phyloP scores from a whole-genome alignment of 2,888 invertebrate genomes.

The Steinernema scapterisci region DNA sequence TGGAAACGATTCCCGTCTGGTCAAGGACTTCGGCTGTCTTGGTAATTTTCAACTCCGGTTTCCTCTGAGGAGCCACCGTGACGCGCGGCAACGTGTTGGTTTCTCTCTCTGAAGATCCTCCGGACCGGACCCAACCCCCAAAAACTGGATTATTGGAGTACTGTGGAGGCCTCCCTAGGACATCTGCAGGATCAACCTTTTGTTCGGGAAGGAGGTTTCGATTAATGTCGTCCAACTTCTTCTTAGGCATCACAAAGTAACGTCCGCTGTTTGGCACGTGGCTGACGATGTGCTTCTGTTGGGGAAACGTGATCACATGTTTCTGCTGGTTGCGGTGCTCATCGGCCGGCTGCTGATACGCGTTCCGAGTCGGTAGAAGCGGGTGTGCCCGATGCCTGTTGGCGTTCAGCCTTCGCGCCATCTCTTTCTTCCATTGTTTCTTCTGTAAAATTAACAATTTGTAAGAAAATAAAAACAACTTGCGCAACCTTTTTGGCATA shows the following conservation, averaged over 20 bases:
- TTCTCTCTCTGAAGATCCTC: background rate
- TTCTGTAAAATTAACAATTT: background rate
- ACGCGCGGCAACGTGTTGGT: background rate
- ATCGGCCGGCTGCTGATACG: constrained; percentile 6
- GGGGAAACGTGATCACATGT: background rate
- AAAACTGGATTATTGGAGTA: background rate
- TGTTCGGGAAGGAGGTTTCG: background rate
- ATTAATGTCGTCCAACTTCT: constrained; percentile 10
- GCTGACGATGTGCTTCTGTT: constrained; percentile 22
- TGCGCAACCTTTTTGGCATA: background rate
- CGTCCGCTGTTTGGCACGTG: background rate
- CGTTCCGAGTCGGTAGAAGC: background rate
- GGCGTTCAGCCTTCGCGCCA: constrained; percentile 40
- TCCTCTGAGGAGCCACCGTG: background rate
- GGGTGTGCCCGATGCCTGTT: background rate
- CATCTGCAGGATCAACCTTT: background rate
- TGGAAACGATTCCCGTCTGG: background rate
- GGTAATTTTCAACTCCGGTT: background rate
- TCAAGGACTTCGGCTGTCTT: background rate
- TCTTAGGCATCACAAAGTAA: background rate
- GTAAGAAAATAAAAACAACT: background rate
- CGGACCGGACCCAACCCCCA: background rate
- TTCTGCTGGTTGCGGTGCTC: background rate
- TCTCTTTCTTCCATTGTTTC: constrained; percentile 45
- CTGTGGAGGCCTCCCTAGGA: background rate